These are phyloP conservation scores for Coturnix japonica DNA, from an alignment of 2,113 vertebrate genomes.

Conservation along the genomic window DNA sequence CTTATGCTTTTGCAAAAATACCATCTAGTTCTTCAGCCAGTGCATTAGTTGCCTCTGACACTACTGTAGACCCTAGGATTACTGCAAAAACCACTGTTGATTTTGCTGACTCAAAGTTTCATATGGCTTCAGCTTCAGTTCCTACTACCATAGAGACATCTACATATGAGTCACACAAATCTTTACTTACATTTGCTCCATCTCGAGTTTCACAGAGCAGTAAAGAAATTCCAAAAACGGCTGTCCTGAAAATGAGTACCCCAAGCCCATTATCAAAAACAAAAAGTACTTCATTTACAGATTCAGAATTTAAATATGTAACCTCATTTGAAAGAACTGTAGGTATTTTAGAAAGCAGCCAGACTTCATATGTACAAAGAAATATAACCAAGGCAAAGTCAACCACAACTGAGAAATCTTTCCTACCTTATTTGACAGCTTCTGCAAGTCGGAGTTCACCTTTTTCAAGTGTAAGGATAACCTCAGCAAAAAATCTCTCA, in stretches of 20 bases:
- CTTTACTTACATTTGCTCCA: conserved; percentile 7
- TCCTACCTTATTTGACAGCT: neutral
- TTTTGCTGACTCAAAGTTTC: neutral
- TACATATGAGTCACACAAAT: neutral
- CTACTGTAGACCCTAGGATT: neutral
- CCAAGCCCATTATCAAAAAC: neutral
- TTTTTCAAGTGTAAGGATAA: conserved; percentile 12
- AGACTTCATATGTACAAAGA: neutral
- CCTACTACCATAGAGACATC: conserved; percentile 12
- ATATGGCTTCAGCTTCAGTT: conserved; percentile 17
- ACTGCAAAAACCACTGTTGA: conserved; percentile 5
- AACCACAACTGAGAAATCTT: conserved; percentile 13
- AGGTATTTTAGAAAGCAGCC: conserved; percentile 6
- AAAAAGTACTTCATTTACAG: conserved; percentile 3
- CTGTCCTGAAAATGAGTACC: neutral
- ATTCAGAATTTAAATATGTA: conserved; percentile 43
- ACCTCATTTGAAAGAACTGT: conserved; percentile 10
- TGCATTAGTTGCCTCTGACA: conserved; percentile 22
- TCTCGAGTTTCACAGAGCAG: neutral
- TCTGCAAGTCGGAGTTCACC: conserved; percentile 5
- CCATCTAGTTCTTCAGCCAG: conserved; percentile 18
- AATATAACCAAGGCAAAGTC: conserved; percentile 8
- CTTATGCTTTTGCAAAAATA: conserved; percentile 35
- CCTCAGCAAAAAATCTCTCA: conserved; percentile 30
- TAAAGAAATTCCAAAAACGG: neutral